Base-by-base conservation (phyloP, 64 coral and sea anemone species). In the Montipora cactus region DNA sequence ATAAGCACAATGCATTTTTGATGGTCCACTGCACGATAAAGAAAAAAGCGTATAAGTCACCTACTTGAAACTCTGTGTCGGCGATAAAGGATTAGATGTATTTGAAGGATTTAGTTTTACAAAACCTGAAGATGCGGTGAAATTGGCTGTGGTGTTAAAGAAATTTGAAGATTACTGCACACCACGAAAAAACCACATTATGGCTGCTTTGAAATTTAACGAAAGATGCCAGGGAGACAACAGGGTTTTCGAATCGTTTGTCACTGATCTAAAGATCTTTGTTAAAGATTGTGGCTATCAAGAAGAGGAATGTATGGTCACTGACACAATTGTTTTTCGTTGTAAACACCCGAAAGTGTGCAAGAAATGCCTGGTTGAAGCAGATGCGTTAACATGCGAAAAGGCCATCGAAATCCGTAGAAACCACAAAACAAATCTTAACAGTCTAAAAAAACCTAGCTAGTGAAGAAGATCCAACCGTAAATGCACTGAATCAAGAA, bases 231-330 rank as follows among this genome's bases (percentile, higher is more conserved):
- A 95, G 76, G 88, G 52, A 28, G 88, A 89, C 13, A 78, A 44
- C 20, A 80, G 90, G 84, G 52, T 25, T 19, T 85, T 95, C 55
- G 44, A 95, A 25, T 62, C 82, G 50, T 69, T 90, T 37, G 57
- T 90, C 5, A 90, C 87, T 14, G 87, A 94, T 76, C 79, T 90
- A 70, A 88, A 87, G 16, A 48, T 93, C 23, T 45, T 91, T 11
- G 61, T 49, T 12, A 91, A 67, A 16, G 75, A 91, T 20, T 81
- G 77, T 81, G 64, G 47, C 6, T 91, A 81, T 44, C 8, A 77
- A 81, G 89, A 81, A 14, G 76, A 81, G 49, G 62, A 91, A 11
- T 8, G 67, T 9, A 53, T 81, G 59, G 77, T 91, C 52, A 44
- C 78, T 50, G 66, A 90, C 22, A 20, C 67, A 52, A 76, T 89